These are phyloP conservation scores for Hetaerina americana DNA, from an alignment of 1,140 invertebrate species.

Conservation along the genomic window DNA sequence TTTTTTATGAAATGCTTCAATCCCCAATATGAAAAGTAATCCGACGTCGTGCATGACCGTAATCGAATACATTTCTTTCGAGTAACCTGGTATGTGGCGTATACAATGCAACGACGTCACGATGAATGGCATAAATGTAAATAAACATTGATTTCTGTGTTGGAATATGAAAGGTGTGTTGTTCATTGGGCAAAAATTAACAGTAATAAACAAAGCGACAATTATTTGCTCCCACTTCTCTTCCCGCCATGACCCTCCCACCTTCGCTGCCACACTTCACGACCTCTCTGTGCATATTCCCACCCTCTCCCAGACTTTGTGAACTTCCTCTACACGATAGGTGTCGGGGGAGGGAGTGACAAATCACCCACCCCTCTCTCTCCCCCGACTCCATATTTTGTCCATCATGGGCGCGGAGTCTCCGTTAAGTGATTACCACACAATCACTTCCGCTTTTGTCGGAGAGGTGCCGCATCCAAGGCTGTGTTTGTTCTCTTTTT, in stretches of 20 bases:
- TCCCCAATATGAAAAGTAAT: too few species aligned
- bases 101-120: too few species aligned
- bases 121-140: too few species aligned
- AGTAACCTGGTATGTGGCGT: too few species aligned
- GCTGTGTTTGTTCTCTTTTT: neutral
- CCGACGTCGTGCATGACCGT: too few species aligned
- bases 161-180: too few species aligned
- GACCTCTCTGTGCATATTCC: too few species aligned
- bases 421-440: neutral
- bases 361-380: too few species aligned
- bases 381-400: neutral
- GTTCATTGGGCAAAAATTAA: neutral
- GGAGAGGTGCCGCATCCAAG: neutral
- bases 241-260: neutral
- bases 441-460: neutral
- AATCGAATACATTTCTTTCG: too few species aligned
- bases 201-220: neutral
- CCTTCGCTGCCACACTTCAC: neutral
- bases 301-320: neutral
- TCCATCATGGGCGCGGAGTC: neutral
- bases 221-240: neutral
- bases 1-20: too few species aligned
- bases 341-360: neutral
- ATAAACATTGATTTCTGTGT: too few species aligned
- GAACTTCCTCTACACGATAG: neutral